Base-by-base conservation (phyloP, 1,140 invertebrate species). In the Lepidurus arcticus region DNA sequence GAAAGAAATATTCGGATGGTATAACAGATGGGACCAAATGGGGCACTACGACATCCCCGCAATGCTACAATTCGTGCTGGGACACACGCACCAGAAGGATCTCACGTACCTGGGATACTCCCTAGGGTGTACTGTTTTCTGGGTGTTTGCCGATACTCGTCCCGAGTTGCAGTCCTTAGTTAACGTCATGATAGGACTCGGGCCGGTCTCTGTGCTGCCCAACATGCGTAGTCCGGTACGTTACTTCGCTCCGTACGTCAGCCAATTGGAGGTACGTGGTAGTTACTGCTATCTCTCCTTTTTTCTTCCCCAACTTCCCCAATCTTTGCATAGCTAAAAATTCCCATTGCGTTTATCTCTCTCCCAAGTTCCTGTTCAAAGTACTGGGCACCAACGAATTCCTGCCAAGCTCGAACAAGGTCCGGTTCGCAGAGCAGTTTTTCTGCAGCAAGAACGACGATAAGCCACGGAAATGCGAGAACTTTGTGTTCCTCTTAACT, bases 31-130 rank as follows among this genome's bases (percentile, higher is more conserved):
- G 82, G 88, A 91, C 81, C 89, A 92, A 83, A 90, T 91, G 87
- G 90, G 88, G 8, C 81, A 83, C 7, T 88, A 89, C 80, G 92
- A 94, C 82, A 80, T 92, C 24, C 90, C 92, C 43, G 89, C 91
- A 0, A 88, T 89, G 82, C 87, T 94, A 24, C 88, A 92, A 81
- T 88, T 88, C 79, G 86, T 91, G 7, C 81, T 92, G 42, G 86
- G 89, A 76, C 82, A 82, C 47, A 88, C 88, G 2, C 86, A 87
- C 9, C 83, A 84, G 81, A 84, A 84, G 42, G 81, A 84, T n/a
- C 76, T 90, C 1, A 84, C 87, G 75, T 92, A 88, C 81, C 81
- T 88, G 1, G 88, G 87, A 0, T 86, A 78, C 10, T 78, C 77
- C 8, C 42, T 73, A 26, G 73, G 73, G 9, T 78, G 77, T 7